These are phyloP conservation scores for Plectrocnemia conspersa DNA, from an alignment of 1,140 invertebrate genomes.

Conservation along the genomic window DNA sequence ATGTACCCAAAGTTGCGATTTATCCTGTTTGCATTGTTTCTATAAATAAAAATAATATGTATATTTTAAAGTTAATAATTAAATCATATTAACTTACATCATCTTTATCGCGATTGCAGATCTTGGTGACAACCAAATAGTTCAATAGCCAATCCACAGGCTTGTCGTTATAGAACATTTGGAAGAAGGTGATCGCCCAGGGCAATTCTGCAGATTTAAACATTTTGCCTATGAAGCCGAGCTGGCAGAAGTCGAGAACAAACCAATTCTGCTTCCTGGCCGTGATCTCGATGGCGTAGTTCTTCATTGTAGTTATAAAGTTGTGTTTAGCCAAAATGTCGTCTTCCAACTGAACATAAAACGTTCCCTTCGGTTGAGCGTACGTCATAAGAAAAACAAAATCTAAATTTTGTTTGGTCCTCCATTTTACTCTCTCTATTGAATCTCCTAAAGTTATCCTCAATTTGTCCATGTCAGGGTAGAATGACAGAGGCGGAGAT, in stretches of 20 bases:
- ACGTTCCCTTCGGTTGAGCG: constrained; percentile 73
- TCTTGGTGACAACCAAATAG: constrained; percentile 84
- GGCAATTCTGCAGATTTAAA: constrained; percentile 87
- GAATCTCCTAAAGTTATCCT: constrained; percentile 82
- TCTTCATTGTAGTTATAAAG: constrained; percentile 83
- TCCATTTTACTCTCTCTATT: constrained; percentile 83
- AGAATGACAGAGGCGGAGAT: constrained; percentile 78
- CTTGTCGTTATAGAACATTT: constrained; percentile 94
- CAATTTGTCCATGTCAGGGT: constrained; percentile 79
- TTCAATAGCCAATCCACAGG: constrained; percentile 96
- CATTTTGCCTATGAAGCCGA: constrained; percentile 93
- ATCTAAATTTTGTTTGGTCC: constrained; percentile 95
- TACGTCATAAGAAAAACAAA: constrained; percentile 96
- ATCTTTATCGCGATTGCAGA: constrained; percentile 82
- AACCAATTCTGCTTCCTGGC: constrained; percentile 80
- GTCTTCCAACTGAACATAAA: constrained; percentile 90
- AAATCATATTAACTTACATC: constrained; percentile 54
- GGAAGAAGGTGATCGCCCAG: constrained; percentile 86
- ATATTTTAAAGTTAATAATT: no score
- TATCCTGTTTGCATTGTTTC: constrained; percentile 82
- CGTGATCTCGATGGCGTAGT: constrained; percentile 77
- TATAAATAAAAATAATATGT: constrained; percentile 51
- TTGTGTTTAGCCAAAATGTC: constrained; percentile 87
- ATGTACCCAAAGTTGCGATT: constrained; percentile 76
- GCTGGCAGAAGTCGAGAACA: constrained; percentile 88